Evolutionary conservation across 1,140 invertebrate species (phyloP).

Genomic region (Galleria mellonella): DNA sequence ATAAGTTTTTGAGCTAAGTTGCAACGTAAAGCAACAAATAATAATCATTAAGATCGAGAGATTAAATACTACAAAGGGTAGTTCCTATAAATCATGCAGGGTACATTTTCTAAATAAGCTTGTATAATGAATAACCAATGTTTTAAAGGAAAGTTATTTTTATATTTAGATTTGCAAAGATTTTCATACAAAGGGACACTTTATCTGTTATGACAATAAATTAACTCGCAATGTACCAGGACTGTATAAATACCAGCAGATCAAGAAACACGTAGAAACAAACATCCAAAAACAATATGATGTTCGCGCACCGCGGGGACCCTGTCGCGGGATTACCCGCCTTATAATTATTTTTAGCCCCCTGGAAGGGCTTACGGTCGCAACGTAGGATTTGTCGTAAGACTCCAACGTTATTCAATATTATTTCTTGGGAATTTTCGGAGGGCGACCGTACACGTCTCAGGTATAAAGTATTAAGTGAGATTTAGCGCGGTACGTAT

Average conservation of each 20-base stretch:
- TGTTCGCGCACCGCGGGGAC: slow-evolving; percentile 1
- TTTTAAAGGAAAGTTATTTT: no score
- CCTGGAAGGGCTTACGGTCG: slow-evolving; percentile 54
- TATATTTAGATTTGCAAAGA: no score
- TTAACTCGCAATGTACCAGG: not conserved
- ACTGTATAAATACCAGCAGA: not conserved
- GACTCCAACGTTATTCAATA: slow-evolving; percentile 55
- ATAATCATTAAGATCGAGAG: no score
- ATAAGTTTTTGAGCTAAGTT: no score
- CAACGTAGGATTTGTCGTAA: slow-evolving; percentile 52
- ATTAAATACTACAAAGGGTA: no score
- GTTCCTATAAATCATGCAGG: no score
- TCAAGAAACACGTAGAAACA: slow-evolving; percentile 3
- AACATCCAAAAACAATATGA: slow-evolving; percentile 4
- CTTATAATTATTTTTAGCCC: slow-evolving; percentile 69
- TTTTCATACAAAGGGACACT: no score
- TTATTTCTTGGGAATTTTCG: slow-evolving; percentile 49
- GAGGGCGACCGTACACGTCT: slow-evolving; percentile 8
- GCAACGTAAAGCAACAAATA: no score
- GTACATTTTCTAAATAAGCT: no score
- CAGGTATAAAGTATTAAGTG: slow-evolving; percentile 18
- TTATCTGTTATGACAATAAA: not conserved
- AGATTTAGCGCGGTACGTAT: slow-evolving; percentile 31
- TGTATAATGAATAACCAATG: no score
- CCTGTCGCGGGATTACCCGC: slow-evolving; percentile 41